A percentile compares a stretch with the other conserved stretches of the same genome.
phyloP scores from a whole-genome alignment of 2,113 vertebrate genomes.

The Forbesichthys agassizii region DNA sequence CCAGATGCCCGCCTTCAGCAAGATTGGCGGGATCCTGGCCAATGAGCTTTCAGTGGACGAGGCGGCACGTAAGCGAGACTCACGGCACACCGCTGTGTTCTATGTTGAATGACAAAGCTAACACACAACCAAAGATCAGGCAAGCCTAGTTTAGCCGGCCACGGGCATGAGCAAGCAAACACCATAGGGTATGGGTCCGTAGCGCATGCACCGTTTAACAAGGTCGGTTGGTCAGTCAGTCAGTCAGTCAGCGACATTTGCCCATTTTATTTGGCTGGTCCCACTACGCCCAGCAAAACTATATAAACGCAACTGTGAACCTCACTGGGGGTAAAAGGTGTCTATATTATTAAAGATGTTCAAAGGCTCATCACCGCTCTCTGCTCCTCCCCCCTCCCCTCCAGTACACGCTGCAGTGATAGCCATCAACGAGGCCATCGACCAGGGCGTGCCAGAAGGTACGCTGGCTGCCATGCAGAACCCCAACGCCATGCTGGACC shows the following conservation, averaged over 20 bases:
- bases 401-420: slow-evolving; percentile 97
- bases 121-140: no score
- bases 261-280: no score
- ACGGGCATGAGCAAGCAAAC: no score
- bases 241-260: no score
- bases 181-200: no score
- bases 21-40: slow-evolving; percentile 97
- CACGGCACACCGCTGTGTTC: not conserved
- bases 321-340: not conserved
- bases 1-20: slow-evolving; percentile 98
- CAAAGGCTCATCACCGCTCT: not conserved
- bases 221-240: no score
- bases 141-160: no score
- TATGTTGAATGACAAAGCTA: no score
- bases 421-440: slow-evolving; percentile 95
- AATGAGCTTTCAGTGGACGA: slow-evolving; percentile 97
- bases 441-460: slow-evolving; percentile 83
- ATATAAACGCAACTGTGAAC: not conserved
- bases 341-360: not conserved
- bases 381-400: slow-evolving; percentile 59
- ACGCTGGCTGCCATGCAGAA: slow-evolving; percentile 89
- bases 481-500: slow-evolving; percentile 94
- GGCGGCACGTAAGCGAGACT: slow-evolving; percentile 86
- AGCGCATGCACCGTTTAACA: no score
- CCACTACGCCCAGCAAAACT: no score